Conservation (phyloP, 2,797 vertebrate species). For the Apogon talboti region DNA sequence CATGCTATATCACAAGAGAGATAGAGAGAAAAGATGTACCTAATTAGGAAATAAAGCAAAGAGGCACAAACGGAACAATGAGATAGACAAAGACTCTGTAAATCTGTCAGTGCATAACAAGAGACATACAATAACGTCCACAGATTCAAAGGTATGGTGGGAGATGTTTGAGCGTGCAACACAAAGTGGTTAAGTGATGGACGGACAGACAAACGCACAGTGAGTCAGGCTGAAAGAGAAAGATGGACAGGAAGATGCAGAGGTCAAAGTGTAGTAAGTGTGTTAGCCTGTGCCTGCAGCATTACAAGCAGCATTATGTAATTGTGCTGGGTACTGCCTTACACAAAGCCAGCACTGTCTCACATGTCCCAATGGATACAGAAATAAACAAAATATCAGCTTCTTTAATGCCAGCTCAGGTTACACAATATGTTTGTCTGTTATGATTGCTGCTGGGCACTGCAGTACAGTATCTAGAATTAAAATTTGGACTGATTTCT, state of each 20-base stretch:
- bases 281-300: conserved; percentile 57
- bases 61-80: conserved; percentile 18
- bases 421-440: no score
- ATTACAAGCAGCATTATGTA: conserved; percentile 69
- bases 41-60: conserved; percentile 18
- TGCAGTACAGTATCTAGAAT: no score
- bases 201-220: conserved; percentile 1
- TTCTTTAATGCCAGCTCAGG: conserved; percentile 15
- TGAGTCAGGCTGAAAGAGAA: no score
- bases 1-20: no score
- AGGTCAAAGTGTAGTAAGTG: conserved; percentile 51
- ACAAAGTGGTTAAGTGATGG: not conserved
- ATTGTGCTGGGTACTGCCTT: conserved; percentile 43
- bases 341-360: conserved; percentile 32
- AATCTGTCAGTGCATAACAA: conserved; percentile 14
- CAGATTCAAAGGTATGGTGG: not conserved
- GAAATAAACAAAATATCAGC: conserved; percentile 2
- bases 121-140: not conserved
- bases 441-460: no score
- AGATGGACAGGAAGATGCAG: conserved; percentile 45
- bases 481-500: no score
- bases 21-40: conserved; percentile 38
- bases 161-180: not conserved
- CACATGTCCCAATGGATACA: conserved; percentile 50
- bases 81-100: conserved; percentile 21